A percentile compares a stretch with the other conserved stretches of the same genome.
Conservation (phyloP, 2,113 vertebrate species). For the Istiophorus platypterus region DNA sequence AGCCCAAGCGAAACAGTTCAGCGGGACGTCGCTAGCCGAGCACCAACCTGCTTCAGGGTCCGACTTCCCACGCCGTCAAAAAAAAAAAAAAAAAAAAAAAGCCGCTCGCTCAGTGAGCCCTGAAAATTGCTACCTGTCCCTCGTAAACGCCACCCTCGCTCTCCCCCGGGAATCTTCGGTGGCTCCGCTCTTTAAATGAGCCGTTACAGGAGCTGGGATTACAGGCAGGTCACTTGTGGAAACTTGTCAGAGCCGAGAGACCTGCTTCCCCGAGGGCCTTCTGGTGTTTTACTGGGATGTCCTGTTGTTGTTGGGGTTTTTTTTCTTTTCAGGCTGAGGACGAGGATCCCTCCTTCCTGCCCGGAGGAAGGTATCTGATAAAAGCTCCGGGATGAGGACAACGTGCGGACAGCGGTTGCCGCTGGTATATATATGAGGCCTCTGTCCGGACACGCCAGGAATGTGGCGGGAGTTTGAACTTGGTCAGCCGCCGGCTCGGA, state of each 20-base stretch:
- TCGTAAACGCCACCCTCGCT: slow-evolving; percentile 7
- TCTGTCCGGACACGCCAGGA: slow-evolving; percentile 35
- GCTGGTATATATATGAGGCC: background rate
- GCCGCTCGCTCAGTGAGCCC: background rate
- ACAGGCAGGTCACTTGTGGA: slow-evolving; percentile 38
- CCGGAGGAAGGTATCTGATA: slow-evolving; percentile 20
- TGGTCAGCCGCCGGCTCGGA: slow-evolving; percentile 21
- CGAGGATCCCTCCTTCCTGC: background rate
- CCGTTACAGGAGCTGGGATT: slow-evolving; percentile 31
- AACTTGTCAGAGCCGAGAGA: slow-evolving; percentile 47
- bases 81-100: no score
- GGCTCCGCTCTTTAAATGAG: slow-evolving; percentile 49
- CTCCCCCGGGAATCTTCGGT: slow-evolving; percentile 12
- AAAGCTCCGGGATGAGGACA: slow-evolving; percentile 27
- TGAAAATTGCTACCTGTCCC: slow-evolving; percentile 16
- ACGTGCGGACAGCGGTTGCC: slow-evolving; percentile 33
- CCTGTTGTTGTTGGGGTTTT: no score
- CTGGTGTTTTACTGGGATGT: background rate
- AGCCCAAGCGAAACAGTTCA: slow-evolving; percentile 7
- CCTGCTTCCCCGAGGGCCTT: slow-evolving; percentile 30
- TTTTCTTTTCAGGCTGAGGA: background rate
- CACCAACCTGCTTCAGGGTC: slow-evolving; percentile 47
- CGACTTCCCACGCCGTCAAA: background rate
- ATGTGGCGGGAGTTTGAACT: slow-evolving; percentile 23
- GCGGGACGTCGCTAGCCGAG: background rate